Conservation (phyloP, 2,888 invertebrate genomes). For the Malthinus seriepunctatus region DNA sequence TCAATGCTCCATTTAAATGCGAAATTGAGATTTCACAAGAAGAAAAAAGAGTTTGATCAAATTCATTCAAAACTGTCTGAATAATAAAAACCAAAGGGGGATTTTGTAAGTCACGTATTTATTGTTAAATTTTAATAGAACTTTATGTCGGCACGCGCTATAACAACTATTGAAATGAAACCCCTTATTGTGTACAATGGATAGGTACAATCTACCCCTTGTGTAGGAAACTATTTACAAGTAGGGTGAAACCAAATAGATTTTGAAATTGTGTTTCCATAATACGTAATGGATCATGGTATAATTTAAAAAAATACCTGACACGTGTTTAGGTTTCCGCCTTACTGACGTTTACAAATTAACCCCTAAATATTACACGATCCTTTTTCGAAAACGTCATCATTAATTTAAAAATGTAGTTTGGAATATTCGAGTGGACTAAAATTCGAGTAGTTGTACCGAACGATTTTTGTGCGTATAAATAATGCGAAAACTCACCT, state of each 20-base stretch:
- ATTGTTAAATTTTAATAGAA: slow-evolving; percentile 19
- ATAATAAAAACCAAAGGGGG: neutral
- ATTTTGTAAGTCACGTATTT: slow-evolving; percentile 19
- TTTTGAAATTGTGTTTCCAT: slow-evolving; percentile 17
- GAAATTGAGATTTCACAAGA: slow-evolving; percentile 28
- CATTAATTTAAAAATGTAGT: neutral
- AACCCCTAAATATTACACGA: neutral
- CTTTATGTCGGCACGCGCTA: slow-evolving; percentile 18
- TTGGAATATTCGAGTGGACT: neutral
- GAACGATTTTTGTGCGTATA: neutral
- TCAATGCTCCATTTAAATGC: slow-evolving; percentile 27
- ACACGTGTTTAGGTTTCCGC: slow-evolving; percentile 1
- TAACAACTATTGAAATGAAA: slow-evolving; percentile 13
- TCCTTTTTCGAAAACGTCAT: neutral
- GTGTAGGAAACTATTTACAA: slow-evolving; percentile 17
- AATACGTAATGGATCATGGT: slow-evolving; percentile 18
- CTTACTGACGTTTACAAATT: neutral
- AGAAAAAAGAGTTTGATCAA: neutral
- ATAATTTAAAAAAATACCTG: slow-evolving; percentile 6
- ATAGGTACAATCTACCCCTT: slow-evolving; percentile 10
- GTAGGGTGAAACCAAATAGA: slow-evolving; percentile 22
- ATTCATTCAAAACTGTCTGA: too few relatives aligned
- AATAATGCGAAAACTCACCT: slow-evolving; percentile 62
- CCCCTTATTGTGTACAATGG: slow-evolving; percentile 13
- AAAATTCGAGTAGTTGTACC: neutral